A percentile compares a stretch with the other conserved stretches of the same genome.
Evolutionary conservation across 2,888 invertebrate genomes (phyloP).

Genomic region (Pycnomerus fuliginosus): DNA sequence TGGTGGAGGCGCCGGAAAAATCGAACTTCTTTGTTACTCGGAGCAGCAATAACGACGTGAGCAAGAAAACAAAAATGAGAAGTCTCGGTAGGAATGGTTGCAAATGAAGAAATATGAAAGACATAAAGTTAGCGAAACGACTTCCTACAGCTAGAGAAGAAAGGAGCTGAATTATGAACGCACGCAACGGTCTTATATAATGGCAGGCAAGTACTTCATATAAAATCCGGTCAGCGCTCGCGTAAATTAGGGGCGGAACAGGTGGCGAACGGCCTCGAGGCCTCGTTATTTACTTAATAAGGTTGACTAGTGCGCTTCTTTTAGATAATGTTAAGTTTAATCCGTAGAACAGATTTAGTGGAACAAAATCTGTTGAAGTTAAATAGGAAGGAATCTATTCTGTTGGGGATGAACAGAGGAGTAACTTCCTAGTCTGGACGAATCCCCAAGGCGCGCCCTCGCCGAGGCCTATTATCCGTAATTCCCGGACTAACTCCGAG

Average conservation of each 20-base stretch:
- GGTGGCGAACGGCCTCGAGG: slow-evolving; percentile 1
- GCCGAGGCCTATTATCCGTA: slow-evolving; percentile 41
- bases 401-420: slow-evolving; percentile 31
- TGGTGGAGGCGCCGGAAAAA: no score
- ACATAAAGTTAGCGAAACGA: slow-evolving; percentile 51
- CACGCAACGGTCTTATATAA: slow-evolving; percentile 45
- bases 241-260: no score
- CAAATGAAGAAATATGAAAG: slow-evolving; percentile 54
- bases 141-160: slow-evolving; percentile 43
- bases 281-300: slow-evolving; percentile 10
- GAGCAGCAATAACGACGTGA: no score
- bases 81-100: no score
- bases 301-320: slow-evolving; percentile 5
- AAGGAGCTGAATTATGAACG: slow-evolving; percentile 46
- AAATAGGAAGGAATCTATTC: slow-evolving; percentile 40
- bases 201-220: slow-evolving; percentile 26
- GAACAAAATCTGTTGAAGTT: slow-evolving; percentile 38
- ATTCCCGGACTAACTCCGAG: slow-evolving; percentile 43
- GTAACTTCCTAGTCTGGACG: slow-evolving; percentile 35
- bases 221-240: slow-evolving; percentile 23
- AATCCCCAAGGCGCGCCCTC: slow-evolving; percentile 37
- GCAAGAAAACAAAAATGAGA: no score
- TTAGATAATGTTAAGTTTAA: slow-evolving; percentile 26
- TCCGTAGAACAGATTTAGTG: slow-evolving; percentile 33
- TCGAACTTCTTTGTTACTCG: no score